A percentile compares a stretch with the other conserved stretches of the same genome.
Evolutionary conservation across 2,888 invertebrate genomes (phyloP).

Genomic region (Cheilosia vulpina): DNA sequence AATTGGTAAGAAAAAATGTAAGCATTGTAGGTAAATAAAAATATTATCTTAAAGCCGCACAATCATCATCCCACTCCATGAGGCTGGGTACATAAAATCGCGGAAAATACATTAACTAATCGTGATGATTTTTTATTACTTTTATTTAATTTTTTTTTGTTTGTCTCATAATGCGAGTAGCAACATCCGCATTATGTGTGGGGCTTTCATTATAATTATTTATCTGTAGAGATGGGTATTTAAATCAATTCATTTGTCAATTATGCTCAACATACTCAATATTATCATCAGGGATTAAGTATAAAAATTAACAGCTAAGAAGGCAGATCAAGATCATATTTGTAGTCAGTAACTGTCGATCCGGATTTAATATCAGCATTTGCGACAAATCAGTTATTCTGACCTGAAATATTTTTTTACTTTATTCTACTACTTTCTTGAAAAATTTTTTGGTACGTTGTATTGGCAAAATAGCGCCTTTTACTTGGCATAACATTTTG

Average conservation of each 20-base stretch:
- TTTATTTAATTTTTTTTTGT: not conserved
- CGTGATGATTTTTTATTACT: conserved; percentile 33
- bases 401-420: too few species aligned
- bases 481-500: too few species aligned
- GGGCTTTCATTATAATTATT: conserved; percentile 16
- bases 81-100: conserved; percentile 26
- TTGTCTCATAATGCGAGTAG: conserved; percentile 50
- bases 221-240: not conserved
- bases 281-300: too few species aligned
- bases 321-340: too few species aligned
- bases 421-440: too few species aligned
- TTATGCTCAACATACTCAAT: conserved; percentile 1
- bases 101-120: conserved; percentile 32
- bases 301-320: too few species aligned
- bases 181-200: conserved; percentile 44
- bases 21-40: not conserved
- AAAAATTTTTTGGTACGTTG: too few species aligned
- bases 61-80: conserved; percentile 39
- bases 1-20: not conserved
- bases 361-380: too few species aligned
- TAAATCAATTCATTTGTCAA: conserved; percentile 49
- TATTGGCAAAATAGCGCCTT: too few species aligned
- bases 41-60: not conserved
- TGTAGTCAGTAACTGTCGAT: too few species aligned
- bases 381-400: too few species aligned